Conservation (phyloP, 2,888 invertebrate species). For the Drosophila austrosaltans region DNA sequence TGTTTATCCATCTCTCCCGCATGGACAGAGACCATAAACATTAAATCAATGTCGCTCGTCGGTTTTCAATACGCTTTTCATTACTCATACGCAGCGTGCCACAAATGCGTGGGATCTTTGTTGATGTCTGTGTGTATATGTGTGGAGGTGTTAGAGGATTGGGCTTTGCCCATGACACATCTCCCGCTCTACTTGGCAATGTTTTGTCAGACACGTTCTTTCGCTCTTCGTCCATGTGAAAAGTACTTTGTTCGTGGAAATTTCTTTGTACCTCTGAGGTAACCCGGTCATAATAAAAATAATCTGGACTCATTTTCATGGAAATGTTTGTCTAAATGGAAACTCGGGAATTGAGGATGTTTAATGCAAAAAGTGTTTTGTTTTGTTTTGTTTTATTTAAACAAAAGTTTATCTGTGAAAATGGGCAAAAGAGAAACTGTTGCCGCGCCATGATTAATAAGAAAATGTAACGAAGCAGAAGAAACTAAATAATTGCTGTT, state of each 20-base stretch:
- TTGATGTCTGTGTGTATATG: constrained; percentile 3
- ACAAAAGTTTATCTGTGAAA: not conserved
- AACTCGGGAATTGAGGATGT: constrained; percentile 10
- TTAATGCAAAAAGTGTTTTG: constrained; percentile 34
- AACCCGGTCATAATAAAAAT: not conserved
- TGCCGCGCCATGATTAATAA: constrained; percentile 32
- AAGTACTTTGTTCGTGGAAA: constrained; percentile 43
- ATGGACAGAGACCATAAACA: constrained; percentile 49
- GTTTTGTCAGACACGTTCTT: constrained; percentile 51
- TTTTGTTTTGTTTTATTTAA: constrained; percentile 20
- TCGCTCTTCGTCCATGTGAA: constrained; percentile 20
- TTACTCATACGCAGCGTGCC: constrained; percentile 70
- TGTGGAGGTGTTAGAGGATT: constrained; percentile 3
- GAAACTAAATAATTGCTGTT: constrained; percentile 43
- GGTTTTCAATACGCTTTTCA: constrained; percentile 66
- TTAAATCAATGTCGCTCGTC: constrained; percentile 75
- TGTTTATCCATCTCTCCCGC: constrained; percentile 31
- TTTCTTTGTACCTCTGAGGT: constrained; percentile 18
- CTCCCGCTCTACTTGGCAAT: constrained; percentile 35
- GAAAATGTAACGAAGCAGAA: constrained; percentile 32
- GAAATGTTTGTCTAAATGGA: constrained; percentile 22
- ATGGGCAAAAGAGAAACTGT: constrained; percentile 18
- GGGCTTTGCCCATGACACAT: constrained; percentile 63
- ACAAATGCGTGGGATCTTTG: constrained; percentile 47
- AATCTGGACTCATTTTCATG: constrained; percentile 32